These are phyloP conservation scores for Cryptus armator DNA, from an alignment of 2,888 invertebrate species.

Conservation along the genomic window DNA sequence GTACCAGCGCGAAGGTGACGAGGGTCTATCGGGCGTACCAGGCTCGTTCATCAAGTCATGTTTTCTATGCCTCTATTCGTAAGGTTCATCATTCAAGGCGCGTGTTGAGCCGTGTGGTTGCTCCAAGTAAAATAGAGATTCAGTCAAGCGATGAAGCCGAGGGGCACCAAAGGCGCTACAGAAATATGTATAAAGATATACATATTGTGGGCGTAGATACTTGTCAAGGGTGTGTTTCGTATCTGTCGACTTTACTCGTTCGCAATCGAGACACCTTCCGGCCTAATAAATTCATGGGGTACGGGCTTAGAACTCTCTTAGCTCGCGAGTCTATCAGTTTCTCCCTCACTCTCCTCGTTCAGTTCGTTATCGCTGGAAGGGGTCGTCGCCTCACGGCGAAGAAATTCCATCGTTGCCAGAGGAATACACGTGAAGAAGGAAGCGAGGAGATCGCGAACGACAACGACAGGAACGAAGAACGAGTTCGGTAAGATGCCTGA, in stretches of 20 bases:
- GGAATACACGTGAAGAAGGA: conserved; percentile 10
- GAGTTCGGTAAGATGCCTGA: not conserved
- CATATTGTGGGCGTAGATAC: conserved; percentile 53
- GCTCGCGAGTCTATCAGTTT: too few species aligned
- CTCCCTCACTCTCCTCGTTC: conserved; percentile 25
- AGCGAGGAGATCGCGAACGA: conserved; percentile 28
- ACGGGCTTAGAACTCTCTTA: not conserved
- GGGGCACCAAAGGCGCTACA: conserved; percentile 13
- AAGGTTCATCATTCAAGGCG: conserved; percentile 38
- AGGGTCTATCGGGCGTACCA: conserved; percentile 1
- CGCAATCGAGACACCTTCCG: conserved; percentile 68
- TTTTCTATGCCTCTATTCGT: conserved; percentile 12
- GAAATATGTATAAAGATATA: conserved; percentile 31
- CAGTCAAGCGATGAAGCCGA: conserved; percentile 42
- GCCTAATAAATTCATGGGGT: conserved; percentile 75
- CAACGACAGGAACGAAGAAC: conserved; percentile 45
- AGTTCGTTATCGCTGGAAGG: conserved; percentile 36
- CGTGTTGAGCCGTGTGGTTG: conserved; percentile 66
- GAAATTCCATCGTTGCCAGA: conserved; percentile 37
- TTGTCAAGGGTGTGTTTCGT: conserved; percentile 64
- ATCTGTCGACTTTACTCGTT: conserved; percentile 61
- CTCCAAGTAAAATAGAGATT: conserved; percentile 60
- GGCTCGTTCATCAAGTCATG: conserved; percentile 24
- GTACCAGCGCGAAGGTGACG: not conserved
- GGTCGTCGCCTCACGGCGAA: not conserved